Evolutionary conservation across 2,888 invertebrate genomes (phyloP).

Genomic region (Apodemia hepburni): DNA sequence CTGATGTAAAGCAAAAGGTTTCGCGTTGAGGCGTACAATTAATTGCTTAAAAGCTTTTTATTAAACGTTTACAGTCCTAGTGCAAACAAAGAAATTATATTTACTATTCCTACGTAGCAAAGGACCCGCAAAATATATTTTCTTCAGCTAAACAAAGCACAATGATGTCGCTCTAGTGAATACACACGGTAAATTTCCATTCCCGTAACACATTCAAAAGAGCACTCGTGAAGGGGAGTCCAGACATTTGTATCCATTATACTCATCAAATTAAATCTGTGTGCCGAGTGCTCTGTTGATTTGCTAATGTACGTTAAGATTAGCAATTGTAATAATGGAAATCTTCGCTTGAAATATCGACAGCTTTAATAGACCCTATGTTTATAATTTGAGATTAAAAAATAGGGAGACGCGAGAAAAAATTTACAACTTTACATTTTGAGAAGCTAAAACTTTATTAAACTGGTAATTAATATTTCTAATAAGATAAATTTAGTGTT

Average conservation of each 20-base stretch:
- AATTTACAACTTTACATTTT: no score
- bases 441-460: no score
- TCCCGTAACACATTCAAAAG: constrained; percentile 10
- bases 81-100: no score
- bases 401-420: no score
- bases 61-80: no score
- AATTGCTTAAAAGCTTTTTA: no score
- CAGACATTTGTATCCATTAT: constrained; percentile 59
- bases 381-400: no score
- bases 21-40: no score
- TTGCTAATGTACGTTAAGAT: constrained; percentile 49
- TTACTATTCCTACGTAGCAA: not conserved
- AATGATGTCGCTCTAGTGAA: not conserved
- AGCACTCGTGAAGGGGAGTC: constrained; percentile 36
- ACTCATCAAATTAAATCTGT: constrained; percentile 63
- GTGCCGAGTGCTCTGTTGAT: constrained; percentile 46
- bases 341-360: not conserved
- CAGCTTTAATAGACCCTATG: no score
- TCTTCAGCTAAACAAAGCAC: not conserved
- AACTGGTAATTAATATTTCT: no score
- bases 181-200: not conserved
- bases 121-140: not conserved
- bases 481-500: no score
- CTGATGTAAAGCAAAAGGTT: no score
- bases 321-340: constrained; percentile 4